Conservation (phyloP, 64 coral and sea anemone species). For the Dendrophyllia cribrosa region DNA sequence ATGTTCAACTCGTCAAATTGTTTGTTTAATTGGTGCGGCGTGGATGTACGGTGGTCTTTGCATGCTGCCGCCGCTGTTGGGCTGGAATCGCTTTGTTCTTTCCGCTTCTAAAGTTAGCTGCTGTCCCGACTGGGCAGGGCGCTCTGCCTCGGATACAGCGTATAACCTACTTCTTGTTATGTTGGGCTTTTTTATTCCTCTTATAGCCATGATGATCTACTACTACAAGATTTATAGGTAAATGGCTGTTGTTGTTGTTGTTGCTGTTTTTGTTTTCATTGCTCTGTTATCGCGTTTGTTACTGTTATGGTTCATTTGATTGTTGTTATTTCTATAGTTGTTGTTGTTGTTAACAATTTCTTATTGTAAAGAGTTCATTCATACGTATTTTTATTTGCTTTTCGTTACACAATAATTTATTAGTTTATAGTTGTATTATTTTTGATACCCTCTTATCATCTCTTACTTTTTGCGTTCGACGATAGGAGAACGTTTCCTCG, state of each 20-base stretch:
- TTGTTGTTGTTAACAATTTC: neutral
- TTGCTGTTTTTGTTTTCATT: neutral
- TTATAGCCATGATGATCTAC: slow-evolving; percentile 34
- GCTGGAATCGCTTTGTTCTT: slow-evolving; percentile 72
- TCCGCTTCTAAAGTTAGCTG: slow-evolving; percentile 69
- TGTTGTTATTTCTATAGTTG: neutral
- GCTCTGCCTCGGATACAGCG: neutral
- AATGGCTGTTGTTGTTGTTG: neutral
- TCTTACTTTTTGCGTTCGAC: too few species aligned
- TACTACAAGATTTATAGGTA: slow-evolving; percentile 80
- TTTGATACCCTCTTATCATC: too few species aligned
- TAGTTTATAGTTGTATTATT: too few species aligned
- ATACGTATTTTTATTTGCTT: too few species aligned
- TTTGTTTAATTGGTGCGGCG: slow-evolving; percentile 7
- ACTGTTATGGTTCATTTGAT: neutral
- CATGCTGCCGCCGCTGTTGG: slow-evolving; percentile 67
- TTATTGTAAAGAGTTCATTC: too few species aligned
- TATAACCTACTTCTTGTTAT: slow-evolving; percentile 70
- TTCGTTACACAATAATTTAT: too few species aligned
- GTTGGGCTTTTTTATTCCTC: slow-evolving; percentile 60
- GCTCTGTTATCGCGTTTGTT: neutral
- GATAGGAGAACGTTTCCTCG: too few species aligned
- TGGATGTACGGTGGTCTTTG: slow-evolving; percentile 58
- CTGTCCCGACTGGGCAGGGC: slow-evolving; percentile 65
- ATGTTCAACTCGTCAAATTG: neutral